phyloP scores from a whole-genome alignment of 2,113 vertebrate species.

The Prinia subflava region DNA sequence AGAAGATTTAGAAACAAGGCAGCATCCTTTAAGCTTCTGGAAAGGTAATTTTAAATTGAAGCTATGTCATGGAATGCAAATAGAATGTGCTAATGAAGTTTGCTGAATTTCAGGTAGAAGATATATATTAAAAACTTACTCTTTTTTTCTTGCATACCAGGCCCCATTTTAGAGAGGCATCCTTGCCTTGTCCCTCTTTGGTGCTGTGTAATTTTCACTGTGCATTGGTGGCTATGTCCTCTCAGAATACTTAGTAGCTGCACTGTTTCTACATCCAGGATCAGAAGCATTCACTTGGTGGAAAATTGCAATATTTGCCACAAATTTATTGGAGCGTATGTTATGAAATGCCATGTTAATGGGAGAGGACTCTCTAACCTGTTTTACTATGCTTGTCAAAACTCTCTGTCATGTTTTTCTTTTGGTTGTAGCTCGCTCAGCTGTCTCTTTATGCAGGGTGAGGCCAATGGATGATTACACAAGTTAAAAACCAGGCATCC shows the following conservation, averaged over 20 bases:
- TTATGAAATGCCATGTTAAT: neutral
- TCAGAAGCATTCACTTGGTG: neutral
- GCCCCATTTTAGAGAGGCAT: neutral
- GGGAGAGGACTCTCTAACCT: neutral
- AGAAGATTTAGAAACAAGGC: neutral
- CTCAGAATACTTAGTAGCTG: neutral
- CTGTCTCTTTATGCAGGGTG: neutral
- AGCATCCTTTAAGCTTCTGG: neutral
- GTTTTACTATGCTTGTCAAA: neutral
- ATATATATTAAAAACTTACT: neutral
- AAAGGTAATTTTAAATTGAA: neutral
- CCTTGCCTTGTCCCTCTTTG: neutral
- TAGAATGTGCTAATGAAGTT: neutral
- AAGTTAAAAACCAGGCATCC: neutral
- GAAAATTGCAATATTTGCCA: neutral
- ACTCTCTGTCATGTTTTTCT: neutral
- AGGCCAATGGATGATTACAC: neutral
- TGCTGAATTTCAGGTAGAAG: neutral
- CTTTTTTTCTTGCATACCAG: neutral
- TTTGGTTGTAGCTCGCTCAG: neutral
- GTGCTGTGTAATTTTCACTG: neutral
- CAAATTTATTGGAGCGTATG: neutral
- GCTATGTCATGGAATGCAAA: neutral
- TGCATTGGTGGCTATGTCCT: neutral
- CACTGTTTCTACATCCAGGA: neutral